Percentiles rank a stretch among this genome's conserved stretches.
Conservation (phyloP, 2,113 vertebrate species). For the Hydrochoerus hydrochaeris region DNA sequence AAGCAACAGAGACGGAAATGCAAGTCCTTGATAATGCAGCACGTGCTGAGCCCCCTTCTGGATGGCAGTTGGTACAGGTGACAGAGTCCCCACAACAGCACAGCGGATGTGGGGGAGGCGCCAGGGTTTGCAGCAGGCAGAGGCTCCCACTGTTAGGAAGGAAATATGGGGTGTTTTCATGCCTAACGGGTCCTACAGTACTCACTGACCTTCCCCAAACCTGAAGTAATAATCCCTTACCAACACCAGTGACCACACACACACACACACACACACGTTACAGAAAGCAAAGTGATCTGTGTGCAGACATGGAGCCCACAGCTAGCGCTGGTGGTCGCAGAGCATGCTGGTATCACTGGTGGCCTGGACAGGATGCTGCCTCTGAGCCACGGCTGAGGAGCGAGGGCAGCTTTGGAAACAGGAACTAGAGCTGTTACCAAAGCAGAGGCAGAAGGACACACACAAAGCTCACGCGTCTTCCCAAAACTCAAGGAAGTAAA, state of each 20-base stretch:
- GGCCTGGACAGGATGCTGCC: background rate
- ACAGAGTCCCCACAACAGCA: constrained; percentile 1
- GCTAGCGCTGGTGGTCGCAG: background rate
- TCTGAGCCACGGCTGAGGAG: background rate
- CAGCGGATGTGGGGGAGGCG: background rate
- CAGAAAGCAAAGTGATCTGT: background rate
- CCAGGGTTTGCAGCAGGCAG: background rate
- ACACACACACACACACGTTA: background rate
- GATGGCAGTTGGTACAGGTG: constrained; percentile 1
- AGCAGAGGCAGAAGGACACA: background rate
- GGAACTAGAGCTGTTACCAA: background rate
- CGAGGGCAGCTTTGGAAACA: background rate
- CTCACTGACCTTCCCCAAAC: background rate
- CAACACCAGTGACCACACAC: background rate
- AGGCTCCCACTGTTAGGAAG: background rate
- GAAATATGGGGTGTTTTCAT: background rate
- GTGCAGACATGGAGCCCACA: background rate
- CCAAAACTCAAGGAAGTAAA: constrained; percentile 20
- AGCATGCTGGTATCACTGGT: background rate
- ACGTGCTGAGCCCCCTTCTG: background rate
- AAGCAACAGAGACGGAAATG: background rate
- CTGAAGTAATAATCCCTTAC: background rate
- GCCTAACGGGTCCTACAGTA: background rate
- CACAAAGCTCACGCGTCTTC: background rate
- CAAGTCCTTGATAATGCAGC: background rate